These are phyloP conservation scores for Julus scanicus DNA, from an alignment of 2,888 invertebrate species.

Conservation along the genomic window DNA sequence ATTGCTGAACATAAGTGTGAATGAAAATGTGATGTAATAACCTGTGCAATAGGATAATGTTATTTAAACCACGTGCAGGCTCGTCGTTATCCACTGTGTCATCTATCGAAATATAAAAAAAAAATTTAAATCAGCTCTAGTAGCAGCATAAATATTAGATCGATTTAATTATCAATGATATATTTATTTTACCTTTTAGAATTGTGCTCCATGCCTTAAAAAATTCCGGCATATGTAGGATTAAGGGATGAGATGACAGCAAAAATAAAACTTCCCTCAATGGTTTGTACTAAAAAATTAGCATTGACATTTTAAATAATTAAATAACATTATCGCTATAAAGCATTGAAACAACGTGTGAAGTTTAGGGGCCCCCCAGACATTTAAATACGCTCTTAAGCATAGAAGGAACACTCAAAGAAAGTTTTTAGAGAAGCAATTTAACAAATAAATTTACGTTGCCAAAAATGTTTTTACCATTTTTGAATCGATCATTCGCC, in stretches of 20 bases:
- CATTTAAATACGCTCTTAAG: no score
- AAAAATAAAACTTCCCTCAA: conserved; percentile 16
- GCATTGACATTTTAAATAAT: background rate
- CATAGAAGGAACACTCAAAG: background rate
- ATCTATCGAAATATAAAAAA: conserved; percentile 8
- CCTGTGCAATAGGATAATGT: conserved; percentile 13
- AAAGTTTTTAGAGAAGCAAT: no score
- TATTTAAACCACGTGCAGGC: background rate
- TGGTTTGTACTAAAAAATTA: conserved; percentile 24
- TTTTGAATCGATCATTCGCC: conserved; percentile 43
- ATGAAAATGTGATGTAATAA: background rate
- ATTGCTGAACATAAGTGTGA: background rate
- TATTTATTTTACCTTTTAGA: conserved; percentile 8
- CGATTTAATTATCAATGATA: background rate
- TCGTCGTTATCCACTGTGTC: conserved; percentile 36
- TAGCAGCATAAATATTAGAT: background rate
- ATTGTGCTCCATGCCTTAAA: conserved; percentile 38
- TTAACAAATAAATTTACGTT: background rate
- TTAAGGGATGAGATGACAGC: background rate
- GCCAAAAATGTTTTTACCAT: background rate
- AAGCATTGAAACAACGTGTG: no score
- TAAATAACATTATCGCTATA: no score
- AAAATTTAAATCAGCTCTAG: background rate
- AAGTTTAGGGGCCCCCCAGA: no score
- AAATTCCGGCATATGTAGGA: background rate